A percentile compares a stretch with the other conserved stretches of the same genome.
Evolutionary conservation across 2,888 invertebrate species (phyloP).

Genomic region (Subacronicta megacephala): DNA sequence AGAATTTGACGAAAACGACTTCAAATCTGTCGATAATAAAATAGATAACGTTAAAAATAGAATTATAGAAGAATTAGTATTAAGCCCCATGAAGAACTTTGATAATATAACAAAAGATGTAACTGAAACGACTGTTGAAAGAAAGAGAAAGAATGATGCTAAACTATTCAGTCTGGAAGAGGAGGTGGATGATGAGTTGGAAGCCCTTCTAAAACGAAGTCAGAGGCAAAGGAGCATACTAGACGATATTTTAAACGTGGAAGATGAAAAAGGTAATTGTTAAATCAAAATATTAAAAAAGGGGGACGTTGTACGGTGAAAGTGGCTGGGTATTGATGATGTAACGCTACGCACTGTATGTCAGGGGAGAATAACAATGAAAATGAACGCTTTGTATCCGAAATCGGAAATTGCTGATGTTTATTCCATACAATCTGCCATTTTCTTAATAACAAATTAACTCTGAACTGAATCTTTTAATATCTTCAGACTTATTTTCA

Average conservation of each 20-base stretch:
- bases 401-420: conserved; percentile 66
- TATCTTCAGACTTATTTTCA: conserved; percentile 30
- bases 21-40: conserved; percentile 71
- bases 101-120: conserved; percentile 82
- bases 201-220: conserved; percentile 91
- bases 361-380: conserved; percentile 67
- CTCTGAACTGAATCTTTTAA: conserved; percentile 17
- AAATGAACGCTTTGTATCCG: conserved; percentile 70
- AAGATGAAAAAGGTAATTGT: conserved; percentile 89
- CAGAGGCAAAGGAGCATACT: conserved; percentile 92
- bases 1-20: conserved; percentile 80
- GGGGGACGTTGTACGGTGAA: conserved; percentile 65
- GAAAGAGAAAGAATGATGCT: conserved; percentile 70
- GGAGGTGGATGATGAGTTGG: conserved; percentile 90
- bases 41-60: conserved; percentile 81
- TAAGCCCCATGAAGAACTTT: conserved; percentile 73
- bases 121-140: conserved; percentile 78
- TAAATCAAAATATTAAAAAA: conserved; percentile 74
- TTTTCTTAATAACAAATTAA: conserved; percentile 55
- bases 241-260: conserved; percentile 91
- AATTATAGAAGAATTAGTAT: conserved; percentile 82
- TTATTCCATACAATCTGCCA: conserved; percentile 67
- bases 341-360: conserved; percentile 83
- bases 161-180: conserved; percentile 82
- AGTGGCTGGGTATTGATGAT: conserved; percentile 76